Conservation (phyloP, 2,888 invertebrate genomes). For the Macaria notata region DNA sequence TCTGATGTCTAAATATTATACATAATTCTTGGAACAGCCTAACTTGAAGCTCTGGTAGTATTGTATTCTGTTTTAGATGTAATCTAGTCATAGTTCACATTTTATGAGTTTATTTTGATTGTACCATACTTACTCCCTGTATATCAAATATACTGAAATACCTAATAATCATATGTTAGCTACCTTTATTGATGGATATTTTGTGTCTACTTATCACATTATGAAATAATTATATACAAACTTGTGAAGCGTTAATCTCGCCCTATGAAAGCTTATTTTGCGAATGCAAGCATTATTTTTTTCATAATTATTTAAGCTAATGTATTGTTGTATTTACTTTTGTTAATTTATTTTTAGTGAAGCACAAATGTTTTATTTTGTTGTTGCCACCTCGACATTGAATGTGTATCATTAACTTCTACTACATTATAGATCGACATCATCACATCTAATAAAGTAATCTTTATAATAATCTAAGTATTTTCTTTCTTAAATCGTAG, state of each 20-base stretch:
- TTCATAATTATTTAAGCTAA: slow-evolving; percentile 12
- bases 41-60: slow-evolving; percentile 6
- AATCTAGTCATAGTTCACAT: slow-evolving; percentile 65
- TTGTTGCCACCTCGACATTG: slow-evolving; percentile 76
- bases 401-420: slow-evolving; percentile 72
- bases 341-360: slow-evolving; percentile 78
- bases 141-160: no score
- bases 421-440: slow-evolving; percentile 64
- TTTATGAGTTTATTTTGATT: slow-evolving; percentile 41
- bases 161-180: no score
- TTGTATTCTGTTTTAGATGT: slow-evolving; percentile 25
- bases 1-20: slow-evolving; percentile 36
- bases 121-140: not conserved
- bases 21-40: slow-evolving; percentile 10
- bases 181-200: no score
- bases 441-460: slow-evolving; percentile 80
- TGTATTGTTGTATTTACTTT: slow-evolving; percentile 75
- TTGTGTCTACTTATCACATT: no score
- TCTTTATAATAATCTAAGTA: slow-evolving; percentile 63
- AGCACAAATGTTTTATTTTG: slow-evolving; percentile 79
- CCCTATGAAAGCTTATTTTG: slow-evolving; percentile 68
- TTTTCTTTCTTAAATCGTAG: slow-evolving; percentile 45
- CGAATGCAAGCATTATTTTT: slow-evolving; percentile 49
- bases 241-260: slow-evolving; percentile 48
- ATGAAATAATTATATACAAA: no score